These are phyloP conservation scores for Calyptomena viridis DNA, from an alignment of 2,113 vertebrate species.

Conservation along the genomic window DNA sequence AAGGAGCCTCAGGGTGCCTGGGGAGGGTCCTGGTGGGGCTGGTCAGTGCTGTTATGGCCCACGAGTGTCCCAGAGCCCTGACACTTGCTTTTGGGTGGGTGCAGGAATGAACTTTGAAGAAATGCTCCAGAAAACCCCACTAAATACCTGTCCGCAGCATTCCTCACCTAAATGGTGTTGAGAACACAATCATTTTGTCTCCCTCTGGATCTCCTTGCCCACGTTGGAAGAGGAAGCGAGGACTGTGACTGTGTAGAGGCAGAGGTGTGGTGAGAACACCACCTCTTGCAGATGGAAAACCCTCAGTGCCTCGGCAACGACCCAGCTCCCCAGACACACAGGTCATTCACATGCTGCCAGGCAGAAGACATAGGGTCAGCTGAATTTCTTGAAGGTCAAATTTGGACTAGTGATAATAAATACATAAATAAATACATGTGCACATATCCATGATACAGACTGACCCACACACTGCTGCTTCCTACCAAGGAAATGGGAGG, in stretches of 20 bases:
- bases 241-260: background rate
- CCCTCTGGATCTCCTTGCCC: background rate
- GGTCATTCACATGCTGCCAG: background rate
- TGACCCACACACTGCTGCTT: background rate
- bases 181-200: background rate
- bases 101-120: background rate
- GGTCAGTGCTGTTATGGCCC: background rate
- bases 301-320: background rate
- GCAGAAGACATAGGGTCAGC: fast-evolving
- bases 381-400: background rate
- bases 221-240: background rate
- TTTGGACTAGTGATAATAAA: background rate
- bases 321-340: background rate
- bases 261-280: background rate
- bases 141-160: background rate
- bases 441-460: too few relatives aligned
- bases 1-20: background rate
- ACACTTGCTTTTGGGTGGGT: background rate
- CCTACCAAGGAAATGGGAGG: background rate
- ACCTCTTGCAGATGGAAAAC: background rate
- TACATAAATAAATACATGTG: background rate
- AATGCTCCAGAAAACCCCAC: background rate
- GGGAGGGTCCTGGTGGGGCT: background rate
- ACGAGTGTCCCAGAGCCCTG: fast-evolving
- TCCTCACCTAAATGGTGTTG: background rate